Evolutionary conservation across 2,113 vertebrate species (phyloP).

Genomic region (Triplophysa tibetana): DNA sequence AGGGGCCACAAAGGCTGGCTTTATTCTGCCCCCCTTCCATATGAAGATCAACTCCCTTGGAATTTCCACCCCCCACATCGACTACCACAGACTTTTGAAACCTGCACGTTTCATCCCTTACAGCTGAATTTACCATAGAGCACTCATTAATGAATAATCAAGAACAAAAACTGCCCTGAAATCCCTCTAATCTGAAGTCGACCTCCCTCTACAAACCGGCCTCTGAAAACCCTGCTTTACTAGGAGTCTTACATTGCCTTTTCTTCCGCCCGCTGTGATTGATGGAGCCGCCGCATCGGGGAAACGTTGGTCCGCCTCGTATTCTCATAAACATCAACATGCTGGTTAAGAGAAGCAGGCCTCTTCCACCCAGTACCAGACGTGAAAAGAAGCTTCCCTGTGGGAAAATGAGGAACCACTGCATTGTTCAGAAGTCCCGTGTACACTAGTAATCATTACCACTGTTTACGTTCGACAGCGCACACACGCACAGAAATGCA

Average conservation of each 20-base stretch:
- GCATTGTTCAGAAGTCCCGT: constrained; percentile 50
- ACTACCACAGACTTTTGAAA: constrained; percentile 34
- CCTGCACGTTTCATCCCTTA: constrained; percentile 24
- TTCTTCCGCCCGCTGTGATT: constrained; percentile 62
- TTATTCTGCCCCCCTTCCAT: constrained; percentile 57
- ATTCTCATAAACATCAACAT: constrained; percentile 74
- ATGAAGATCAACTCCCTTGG: constrained; percentile 48
- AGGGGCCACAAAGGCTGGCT: constrained; percentile 58
- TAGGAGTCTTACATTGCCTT: constrained; percentile 62
- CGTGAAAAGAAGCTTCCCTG: constrained; percentile 59
- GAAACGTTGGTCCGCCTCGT: constrained; percentile 66
- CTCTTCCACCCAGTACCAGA: constrained; percentile 54
- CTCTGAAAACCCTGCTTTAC: constrained; percentile 55
- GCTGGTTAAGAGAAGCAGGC: constrained; percentile 70
- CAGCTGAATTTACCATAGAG: constrained; percentile 21
- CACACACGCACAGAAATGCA: constrained; percentile 49
- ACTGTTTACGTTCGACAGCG: constrained; percentile 43
- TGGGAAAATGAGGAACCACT: constrained; percentile 52
- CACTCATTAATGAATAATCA: constrained; percentile 34
- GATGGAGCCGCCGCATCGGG: constrained; percentile 71
- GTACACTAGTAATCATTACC: constrained; percentile 52
- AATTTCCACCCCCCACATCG: constrained; percentile 61
- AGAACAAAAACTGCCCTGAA: constrained; percentile 20
- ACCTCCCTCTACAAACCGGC: constrained; percentile 5
- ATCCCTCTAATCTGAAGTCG: constrained; percentile 24